Evolutionary conservation across 1,140 invertebrate species (phyloP), one percentile per base, ranked within the genome.

Genomic region (Pteromalus puparum): DNA sequence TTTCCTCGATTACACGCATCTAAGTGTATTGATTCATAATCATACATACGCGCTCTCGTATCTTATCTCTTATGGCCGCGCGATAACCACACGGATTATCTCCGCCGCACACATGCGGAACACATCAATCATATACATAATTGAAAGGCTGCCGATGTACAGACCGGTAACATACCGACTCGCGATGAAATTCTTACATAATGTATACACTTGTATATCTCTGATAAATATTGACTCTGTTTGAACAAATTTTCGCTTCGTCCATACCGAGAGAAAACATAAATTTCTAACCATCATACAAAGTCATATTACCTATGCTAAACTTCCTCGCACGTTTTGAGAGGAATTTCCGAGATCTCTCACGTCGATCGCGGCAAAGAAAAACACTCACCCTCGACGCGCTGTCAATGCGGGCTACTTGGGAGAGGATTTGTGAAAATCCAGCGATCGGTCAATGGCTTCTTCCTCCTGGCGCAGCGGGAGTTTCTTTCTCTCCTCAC

Each of bases 341-440:
- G 53, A 61, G 53, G 18, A 61, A 21, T 61, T 61, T n/a, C 30
- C 18, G 13, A 70, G 42, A 48, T 42, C 61, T 68, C n/a, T 7
- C 10, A 34, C 12, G 2, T 1, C 28, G 30, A 78, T 67, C 30
- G 38, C 34, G 0, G 4, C 21, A 79, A 48, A 24, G 24, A 48
- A 68, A 80, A 18, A 12, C 10, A 42, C 38, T 42, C 10, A 42
- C 34, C 65, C 53, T 61, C 6, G 18, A 21, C 53, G 24, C 38
- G 0, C 42, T 15, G 42, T n/a, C 10, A 76, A 48, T 7, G 24
- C 26, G 79, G 79, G 26, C 38, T 61, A 12, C 24, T 2, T 38
- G 74, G 9, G 1, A 30, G 67, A 34, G 75, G 75, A 83, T 83
- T 83, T 83, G 75, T 78, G 75, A 78, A 83, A 83, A 83, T 83